Conservation (phyloP, 2,888 invertebrate genomes). For the Apocheima hispidaria region DNA sequence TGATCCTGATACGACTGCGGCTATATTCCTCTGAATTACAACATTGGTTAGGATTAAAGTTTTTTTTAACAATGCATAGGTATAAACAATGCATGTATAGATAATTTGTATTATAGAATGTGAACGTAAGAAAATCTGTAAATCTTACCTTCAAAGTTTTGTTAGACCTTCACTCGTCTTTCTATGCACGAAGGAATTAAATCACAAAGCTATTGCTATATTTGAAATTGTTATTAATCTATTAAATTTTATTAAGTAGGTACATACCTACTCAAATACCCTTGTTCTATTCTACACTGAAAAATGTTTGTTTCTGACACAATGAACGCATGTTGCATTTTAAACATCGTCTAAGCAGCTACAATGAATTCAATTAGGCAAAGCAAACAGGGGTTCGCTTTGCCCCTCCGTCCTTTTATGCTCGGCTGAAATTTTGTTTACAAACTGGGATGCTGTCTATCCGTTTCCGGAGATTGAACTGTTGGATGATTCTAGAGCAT, state of each 20-base stretch:
- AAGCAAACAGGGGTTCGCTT: conserved; percentile 69
- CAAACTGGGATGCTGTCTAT: conserved; percentile 47
- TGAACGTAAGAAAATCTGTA: no score
- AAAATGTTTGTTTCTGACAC: conserved; percentile 41
- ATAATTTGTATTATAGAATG: no score
- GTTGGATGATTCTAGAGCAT: not conserved
- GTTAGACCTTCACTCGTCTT: no score
- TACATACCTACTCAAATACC: not conserved
- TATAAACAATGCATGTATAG: no score
- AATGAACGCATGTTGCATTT: conserved; percentile 62
- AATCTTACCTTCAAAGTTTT: no score
- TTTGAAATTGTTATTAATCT: no score
- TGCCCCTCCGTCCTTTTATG: conserved; percentile 51
- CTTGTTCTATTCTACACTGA: not conserved
- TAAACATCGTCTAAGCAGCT: conserved; percentile 75
- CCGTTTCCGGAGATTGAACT: conserved; percentile 50
- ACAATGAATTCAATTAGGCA: conserved; percentile 84
- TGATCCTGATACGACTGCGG: no score
- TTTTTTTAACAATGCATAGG: no score
- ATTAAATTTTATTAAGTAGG: not conserved
- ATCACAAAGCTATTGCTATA: no score
- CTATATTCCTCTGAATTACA: no score
- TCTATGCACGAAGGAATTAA: no score
- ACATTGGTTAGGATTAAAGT: no score
- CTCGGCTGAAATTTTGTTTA: conserved; percentile 66